phyloP scores from a whole-genome alignment of 2,113 vertebrate species.

The Mastomys coucha region DNA sequence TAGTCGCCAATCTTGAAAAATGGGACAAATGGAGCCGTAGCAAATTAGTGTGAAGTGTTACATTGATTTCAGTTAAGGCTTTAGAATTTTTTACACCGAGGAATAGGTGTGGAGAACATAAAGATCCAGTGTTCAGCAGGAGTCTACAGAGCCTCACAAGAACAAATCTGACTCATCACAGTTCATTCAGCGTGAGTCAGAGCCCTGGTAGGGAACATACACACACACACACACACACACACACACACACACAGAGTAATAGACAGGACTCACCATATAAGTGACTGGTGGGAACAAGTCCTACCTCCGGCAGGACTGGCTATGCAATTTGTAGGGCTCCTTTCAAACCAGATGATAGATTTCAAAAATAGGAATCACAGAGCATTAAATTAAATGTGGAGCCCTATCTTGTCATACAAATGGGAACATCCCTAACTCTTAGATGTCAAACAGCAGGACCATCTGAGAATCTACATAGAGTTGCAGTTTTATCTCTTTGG shows the following conservation, averaged over 20 bases:
- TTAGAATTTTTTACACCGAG: slow-evolving; percentile 40
- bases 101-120: slow-evolving; percentile 28
- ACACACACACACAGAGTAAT: not conserved
- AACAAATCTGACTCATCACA: slow-evolving; percentile 1
- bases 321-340: not conserved
- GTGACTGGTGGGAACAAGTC: not conserved
- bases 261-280: not conserved
- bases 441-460: not conserved
- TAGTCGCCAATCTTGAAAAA: not conserved
- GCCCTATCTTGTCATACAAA: not conserved
- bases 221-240: not conserved
- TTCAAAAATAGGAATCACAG: not conserved
- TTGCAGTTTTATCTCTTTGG: not conserved
- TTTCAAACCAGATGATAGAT: not conserved
- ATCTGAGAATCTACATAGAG: not conserved
- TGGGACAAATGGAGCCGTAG: slow-evolving; percentile 26
- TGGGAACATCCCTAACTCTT: not conserved
- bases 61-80: slow-evolving; percentile 52
- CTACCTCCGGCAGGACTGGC: not conserved
- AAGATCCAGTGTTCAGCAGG: slow-evolving; percentile 1
- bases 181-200: not conserved
- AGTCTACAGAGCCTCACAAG: not conserved
- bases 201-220: not conserved
- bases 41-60: slow-evolving; percentile 44
- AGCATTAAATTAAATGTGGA: not conserved